phyloP scores from a whole-genome alignment of 2,888 invertebrate genomes.

The Erpobdella octoculata region DNA sequence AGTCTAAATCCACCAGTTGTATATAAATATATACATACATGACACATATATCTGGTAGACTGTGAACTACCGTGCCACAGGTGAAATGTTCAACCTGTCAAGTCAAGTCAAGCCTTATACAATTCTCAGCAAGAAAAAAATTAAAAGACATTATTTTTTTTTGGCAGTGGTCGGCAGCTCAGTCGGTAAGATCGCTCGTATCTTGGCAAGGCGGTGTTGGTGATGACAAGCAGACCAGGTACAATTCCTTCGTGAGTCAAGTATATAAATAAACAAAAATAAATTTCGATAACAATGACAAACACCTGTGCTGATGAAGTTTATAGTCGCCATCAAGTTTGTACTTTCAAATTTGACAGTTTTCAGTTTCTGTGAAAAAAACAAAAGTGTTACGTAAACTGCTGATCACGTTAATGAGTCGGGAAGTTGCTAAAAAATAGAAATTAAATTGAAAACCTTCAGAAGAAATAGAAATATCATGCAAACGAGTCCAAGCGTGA shows the following conservation, averaged over 20 bases:
- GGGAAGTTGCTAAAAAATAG: neutral
- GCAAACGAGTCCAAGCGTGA: constrained; percentile 32
- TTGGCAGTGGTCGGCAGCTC: too few relatives aligned
- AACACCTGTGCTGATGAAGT: constrained; percentile 18
- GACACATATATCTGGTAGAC: too few relatives aligned
- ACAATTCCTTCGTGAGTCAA: neutral
- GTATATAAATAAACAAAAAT: too few relatives aligned
- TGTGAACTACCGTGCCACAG: too few relatives aligned
- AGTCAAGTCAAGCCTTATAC: too few relatives aligned
- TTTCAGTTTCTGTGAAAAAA: constrained; percentile 9
- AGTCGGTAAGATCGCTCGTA: neutral
- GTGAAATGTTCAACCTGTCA: too few relatives aligned
- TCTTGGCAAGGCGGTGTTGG: neutral
- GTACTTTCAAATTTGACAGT: neutral
- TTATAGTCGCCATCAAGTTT: neutral
- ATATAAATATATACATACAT: too few relatives aligned
- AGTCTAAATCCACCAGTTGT: too few relatives aligned
- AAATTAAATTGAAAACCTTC: constrained; percentile 36
- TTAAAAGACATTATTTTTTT: too few relatives aligned
- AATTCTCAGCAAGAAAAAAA: too few relatives aligned
- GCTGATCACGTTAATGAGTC: neutral
- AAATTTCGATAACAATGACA: too few relatives aligned
- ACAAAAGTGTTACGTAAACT: neutral
- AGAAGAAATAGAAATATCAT: constrained; percentile 35
- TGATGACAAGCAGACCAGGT: neutral